A percentile compares a stretch with the other conserved stretches of the same genome.
phyloP scores from a whole-genome alignment of 2,113 vertebrate species.

The Oncorhynchus keta region DNA sequence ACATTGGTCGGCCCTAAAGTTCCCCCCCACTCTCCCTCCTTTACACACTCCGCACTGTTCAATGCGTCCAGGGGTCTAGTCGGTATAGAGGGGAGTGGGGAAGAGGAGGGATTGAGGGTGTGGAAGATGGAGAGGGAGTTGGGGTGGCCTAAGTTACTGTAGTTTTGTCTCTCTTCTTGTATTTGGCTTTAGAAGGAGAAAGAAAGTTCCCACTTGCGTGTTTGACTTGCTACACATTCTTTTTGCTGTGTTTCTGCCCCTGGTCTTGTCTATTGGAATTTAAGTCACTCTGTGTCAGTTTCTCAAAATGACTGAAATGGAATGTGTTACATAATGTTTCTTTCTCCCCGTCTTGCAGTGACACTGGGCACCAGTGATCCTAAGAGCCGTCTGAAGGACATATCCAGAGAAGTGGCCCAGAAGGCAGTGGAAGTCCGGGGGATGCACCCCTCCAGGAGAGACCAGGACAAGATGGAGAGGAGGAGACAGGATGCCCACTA shows the following conservation, averaged over 20 bases:
- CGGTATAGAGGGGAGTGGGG: not conserved
- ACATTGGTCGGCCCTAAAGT: conserved; percentile 23
- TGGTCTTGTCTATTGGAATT: too few species aligned
- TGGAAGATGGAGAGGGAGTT: not conserved
- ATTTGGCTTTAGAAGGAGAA: not conserved
- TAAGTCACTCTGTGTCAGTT: too few species aligned
- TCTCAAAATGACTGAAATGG: not conserved
- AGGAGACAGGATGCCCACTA: conserved; percentile 71
- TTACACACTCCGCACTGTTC: conserved; percentile 32
- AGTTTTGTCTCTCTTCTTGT: not conserved
- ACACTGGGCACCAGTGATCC: conserved; percentile 75
- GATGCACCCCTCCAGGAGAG: conserved; percentile 75
- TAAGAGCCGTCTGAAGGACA: conserved; percentile 79
- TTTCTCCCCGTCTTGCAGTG: conserved; percentile 64
- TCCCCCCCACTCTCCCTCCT: not conserved
- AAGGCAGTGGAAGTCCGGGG: conserved; percentile 79
- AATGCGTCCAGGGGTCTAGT: conserved; percentile 7
- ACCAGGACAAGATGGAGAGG: conserved; percentile 74
- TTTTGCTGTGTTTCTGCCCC: not conserved
- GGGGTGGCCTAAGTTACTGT: not conserved
- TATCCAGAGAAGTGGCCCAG: conserved; percentile 87
- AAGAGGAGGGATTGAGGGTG: not conserved
- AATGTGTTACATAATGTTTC: not conserved
- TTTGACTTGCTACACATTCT: not conserved
- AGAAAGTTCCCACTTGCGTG: not conserved